Evolutionary conservation across 2,888 invertebrate species (phyloP), one percentile per base, ranked within the genome.

Genomic region (Oligia fasciuncula): DNA sequence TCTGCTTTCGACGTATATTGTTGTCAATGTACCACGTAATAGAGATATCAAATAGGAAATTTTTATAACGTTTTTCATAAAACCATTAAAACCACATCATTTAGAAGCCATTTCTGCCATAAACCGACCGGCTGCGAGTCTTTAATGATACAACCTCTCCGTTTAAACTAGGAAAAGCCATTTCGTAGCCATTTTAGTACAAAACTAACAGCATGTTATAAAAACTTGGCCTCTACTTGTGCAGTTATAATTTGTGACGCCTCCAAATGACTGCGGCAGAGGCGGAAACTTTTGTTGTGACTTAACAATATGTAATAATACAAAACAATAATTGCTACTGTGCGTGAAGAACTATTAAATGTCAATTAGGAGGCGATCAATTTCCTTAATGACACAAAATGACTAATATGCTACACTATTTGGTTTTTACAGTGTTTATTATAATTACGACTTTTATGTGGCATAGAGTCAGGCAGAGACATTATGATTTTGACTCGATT

Each of bases 271-370:
- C 67, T 72, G 68, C 63, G 46, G 57, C 40, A 65, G 9, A 29
- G 13, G 17, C 40, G 14, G n/a, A 60, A 23, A 71, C 0, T 62
- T 43, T 74, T 73, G n/a, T 66, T 62, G 13, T 80, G 2, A n/a
- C 14, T 73, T 62, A 79, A 14, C 40, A 54, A 4, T 49, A 4
- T 46, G 57, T 72, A 70, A 65, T 29, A 60, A 74, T 43, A 82
- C 4, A 54, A 73, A 70, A 60, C 73, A 35, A 43, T n/a, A 62
- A 79, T 79, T 35, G 51, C 57, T 51, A 60, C 67, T 29, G 54
- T 23, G 35, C n/a, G 17, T 81, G 54, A 29, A 40, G 14, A 68
- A 81, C 83, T 40, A 85, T 84, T 85, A 84, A 85, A 85, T 65
- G 9, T 49, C 60, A 65, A 77, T 84, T 85, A 84, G 40, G 43